These are phyloP conservation scores for Thereva nobilitata DNA, from an alignment of 2,888 invertebrate genomes.

Conservation along the genomic window DNA sequence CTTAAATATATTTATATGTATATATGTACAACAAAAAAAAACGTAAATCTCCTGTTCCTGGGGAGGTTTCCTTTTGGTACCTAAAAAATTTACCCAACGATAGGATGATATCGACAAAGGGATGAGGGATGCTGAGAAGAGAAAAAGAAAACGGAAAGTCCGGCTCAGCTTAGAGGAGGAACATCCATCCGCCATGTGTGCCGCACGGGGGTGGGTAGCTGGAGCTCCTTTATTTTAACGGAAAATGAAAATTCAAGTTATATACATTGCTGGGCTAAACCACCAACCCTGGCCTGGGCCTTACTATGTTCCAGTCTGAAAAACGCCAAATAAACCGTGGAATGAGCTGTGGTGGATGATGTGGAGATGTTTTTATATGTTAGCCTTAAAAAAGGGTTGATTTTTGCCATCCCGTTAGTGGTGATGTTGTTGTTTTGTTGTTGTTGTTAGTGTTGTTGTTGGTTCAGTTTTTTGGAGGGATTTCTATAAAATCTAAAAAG, in stretches of 20 bases:
- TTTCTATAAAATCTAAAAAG: constrained; percentile 29
- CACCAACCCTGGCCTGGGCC: not conserved
- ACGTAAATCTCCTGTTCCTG: constrained; percentile 5
- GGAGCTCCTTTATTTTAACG: not conserved
- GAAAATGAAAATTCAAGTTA: constrained; percentile 10
- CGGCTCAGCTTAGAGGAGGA: not conserved
- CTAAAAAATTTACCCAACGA: not conserved
- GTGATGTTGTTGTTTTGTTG: not conserved
- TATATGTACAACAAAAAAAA: constrained; percentile 8
- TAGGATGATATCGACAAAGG: not conserved
- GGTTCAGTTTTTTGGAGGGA: constrained; percentile 14
- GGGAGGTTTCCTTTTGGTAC: not conserved
- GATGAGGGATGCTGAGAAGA: constrained; percentile 1
- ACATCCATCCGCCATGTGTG: constrained; percentile 27
- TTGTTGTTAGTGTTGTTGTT: constrained; percentile 14
- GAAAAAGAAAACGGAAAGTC: constrained; percentile 15
- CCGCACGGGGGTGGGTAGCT: not conserved
- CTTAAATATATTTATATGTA: constrained; percentile 10
- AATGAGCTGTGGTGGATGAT: not conserved
- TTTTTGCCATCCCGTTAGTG: constrained; percentile 1
- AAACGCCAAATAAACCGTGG: not conserved
- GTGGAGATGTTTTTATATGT: not conserved
- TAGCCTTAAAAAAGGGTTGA: constrained; percentile 10
- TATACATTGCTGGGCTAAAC: constrained; percentile 11
- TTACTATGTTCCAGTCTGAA: too few relatives aligned